Evolutionary conservation across 2,797 vertebrate genomes (phyloP), one percentile per base, ranked within the genome.

Genomic region (Luscinia megarhynchos): DNA sequence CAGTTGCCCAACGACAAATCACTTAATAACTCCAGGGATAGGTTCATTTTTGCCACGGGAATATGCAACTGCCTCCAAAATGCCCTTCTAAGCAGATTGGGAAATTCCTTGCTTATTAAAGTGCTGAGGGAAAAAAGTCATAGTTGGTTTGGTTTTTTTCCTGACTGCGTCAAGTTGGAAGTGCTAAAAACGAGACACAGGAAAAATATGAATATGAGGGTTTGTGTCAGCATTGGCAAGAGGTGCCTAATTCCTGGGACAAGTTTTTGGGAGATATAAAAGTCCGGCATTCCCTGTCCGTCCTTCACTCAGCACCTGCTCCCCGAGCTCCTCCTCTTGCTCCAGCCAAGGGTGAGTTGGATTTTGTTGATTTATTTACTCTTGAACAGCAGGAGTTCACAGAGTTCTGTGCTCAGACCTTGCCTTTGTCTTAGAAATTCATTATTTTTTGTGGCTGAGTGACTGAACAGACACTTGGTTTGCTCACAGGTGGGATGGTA

Each of bases 41-140:
- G 91, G 79, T 77, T 34, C 34, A 4, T 66, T 91, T 94, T 92
- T 89, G 67, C 72, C 38, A 17, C 6, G 29, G 23, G 76, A 79
- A 76, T 69, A 24, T 5, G 72, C 41, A 84, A 8, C 76, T 48
- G 24, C 79, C 79, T 86, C 46, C 58, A 54, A 77, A 96, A 94
- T 64, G 69, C 92, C 88, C 88, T 78, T 45, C 75, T 74, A 88
- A 93, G 90, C 93, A 94, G 83, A 20, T 95, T 96, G 90, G 54
- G 95, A 94, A 96, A 96, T 57, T 34, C 20, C 2, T 32, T 1
- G 13, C 50, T 41, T 32, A 85, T 94, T 94, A 90, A 41, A 32
- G 6, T 0, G 14, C 11, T 12, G 63, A 53, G 83, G 68, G 36
- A 95, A 93, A 95, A 93, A 95, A 61, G 53, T 59, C 86, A 12